These are phyloP conservation scores for Arctopsyche grandis DNA, from an alignment of 1,140 invertebrate species.

Conservation along the genomic window DNA sequence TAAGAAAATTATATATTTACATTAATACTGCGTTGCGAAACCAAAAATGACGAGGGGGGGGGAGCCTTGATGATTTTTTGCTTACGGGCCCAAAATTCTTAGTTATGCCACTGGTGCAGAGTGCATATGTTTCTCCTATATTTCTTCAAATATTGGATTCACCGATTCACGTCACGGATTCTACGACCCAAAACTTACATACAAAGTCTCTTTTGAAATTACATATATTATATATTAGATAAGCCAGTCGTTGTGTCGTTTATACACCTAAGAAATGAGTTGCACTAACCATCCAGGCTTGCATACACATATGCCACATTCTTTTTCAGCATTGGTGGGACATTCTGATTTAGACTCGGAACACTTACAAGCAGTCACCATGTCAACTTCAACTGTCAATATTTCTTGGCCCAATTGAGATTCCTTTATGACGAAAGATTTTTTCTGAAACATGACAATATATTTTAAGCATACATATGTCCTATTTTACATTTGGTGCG, in stretches of 20 bases:
- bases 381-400: conserved; percentile 62
- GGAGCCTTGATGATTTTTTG: too few relatives aligned
- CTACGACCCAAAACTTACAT: too few relatives aligned
- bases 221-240: conserved; percentile 5
- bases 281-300: conserved; percentile 67
- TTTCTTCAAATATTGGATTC: too few relatives aligned
- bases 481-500: too few relatives aligned
- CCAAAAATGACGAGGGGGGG: too few relatives aligned
- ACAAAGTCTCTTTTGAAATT: too few relatives aligned
- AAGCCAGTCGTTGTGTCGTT: not conserved
- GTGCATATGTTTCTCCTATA: too few relatives aligned
- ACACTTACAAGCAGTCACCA: conserved; percentile 65
- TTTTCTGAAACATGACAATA: conserved; percentile 49
- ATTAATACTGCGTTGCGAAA: too few relatives aligned
- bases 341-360: conserved; percentile 56
- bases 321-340: conserved; percentile 64
- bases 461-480: too few relatives aligned
- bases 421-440: conserved; percentile 63
- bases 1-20: conserved; percentile 31
- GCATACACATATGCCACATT: conserved; percentile 70
- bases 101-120: too few relatives aligned
- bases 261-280: not conserved
- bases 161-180: too few relatives aligned
- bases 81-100: too few relatives aligned
- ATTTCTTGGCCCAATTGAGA: conserved; percentile 65